phyloP scores from a whole-genome alignment of 2,113 vertebrate species.

The Trematocara nigrifrons region DNA sequence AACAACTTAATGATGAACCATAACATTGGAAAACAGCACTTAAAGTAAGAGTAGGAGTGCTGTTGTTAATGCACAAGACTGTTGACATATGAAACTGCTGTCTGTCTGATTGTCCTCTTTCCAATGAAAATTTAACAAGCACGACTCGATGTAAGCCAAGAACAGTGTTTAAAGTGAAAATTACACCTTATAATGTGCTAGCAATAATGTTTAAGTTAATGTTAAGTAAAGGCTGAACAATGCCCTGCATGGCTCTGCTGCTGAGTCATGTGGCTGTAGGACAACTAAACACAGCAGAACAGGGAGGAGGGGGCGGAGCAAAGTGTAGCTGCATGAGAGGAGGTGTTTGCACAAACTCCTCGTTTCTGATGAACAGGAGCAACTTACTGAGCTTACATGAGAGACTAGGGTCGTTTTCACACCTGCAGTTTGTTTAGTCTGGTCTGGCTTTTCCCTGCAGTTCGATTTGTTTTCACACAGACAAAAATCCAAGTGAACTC shows the following conservation, averaged over 20 bases:
- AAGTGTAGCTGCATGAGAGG: neutral
- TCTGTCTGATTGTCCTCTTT: neutral
- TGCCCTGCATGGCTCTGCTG: neutral
- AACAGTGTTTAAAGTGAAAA: neutral
- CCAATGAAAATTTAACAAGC: neutral
- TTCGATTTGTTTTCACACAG: neutral
- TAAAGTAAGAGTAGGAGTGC: neutral
- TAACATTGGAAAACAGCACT: neutral
- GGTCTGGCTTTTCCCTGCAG: neutral
- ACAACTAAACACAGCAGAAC: neutral
- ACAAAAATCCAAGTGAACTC: neutral
- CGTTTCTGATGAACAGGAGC: neutral
- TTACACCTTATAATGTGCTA: neutral
- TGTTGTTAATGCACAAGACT: neutral
- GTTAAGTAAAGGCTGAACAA: neutral
- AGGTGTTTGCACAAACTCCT: neutral
- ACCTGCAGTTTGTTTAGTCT: neutral
- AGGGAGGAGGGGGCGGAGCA: neutral
- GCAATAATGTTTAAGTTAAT: neutral
- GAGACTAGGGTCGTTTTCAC: neutral
- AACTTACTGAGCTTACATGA: neutral
- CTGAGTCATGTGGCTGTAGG: neutral
- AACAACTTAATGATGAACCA: neutral
- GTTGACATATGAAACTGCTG: neutral
- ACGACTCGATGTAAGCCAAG: neutral